Percentiles rank a stretch among this genome's conserved stretches.
phyloP scores from a whole-genome alignment of 2,797 vertebrate species.

The Coregonus sp. region DNA sequence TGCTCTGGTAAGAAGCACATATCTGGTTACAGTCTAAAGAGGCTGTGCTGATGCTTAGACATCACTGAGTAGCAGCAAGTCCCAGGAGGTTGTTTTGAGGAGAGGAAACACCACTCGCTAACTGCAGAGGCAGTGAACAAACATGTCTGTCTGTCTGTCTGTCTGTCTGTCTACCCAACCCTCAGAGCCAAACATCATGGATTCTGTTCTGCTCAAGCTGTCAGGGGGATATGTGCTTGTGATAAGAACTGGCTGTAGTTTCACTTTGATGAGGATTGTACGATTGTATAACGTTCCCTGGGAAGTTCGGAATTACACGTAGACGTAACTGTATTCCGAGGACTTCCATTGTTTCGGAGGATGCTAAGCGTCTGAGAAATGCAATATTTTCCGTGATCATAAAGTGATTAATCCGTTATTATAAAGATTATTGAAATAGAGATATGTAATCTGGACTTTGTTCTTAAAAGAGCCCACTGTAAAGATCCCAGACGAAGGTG shows the following conservation, averaged over 20 bases:
- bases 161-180: background rate
- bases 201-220: background rate
- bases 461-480: constrained; percentile 18
- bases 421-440: constrained; percentile 47
- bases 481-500: constrained; percentile 65
- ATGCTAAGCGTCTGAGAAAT: constrained; percentile 58
- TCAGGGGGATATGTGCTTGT: background rate
- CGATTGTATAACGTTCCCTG: background rate
- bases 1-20: constrained; percentile 7
- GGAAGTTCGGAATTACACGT: background rate
- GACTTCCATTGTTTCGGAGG: constrained; percentile 24
- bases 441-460: constrained; percentile 60
- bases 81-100: constrained; percentile 25
- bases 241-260: background rate
- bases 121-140: background rate
- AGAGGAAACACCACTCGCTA: background rate
- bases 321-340: background rate
- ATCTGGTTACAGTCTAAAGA: constrained; percentile 32
- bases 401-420: constrained; percentile 24
- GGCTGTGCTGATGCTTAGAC: constrained; percentile 35
- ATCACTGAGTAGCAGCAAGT: constrained; percentile 12
- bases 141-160: constrained; percentile 16
- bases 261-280: background rate
- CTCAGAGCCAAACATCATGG: background rate
- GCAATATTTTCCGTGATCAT: constrained; percentile 43